Base-by-base conservation (phyloP, 2,797 vertebrate species). In the Furcifer pardalis region DNA sequence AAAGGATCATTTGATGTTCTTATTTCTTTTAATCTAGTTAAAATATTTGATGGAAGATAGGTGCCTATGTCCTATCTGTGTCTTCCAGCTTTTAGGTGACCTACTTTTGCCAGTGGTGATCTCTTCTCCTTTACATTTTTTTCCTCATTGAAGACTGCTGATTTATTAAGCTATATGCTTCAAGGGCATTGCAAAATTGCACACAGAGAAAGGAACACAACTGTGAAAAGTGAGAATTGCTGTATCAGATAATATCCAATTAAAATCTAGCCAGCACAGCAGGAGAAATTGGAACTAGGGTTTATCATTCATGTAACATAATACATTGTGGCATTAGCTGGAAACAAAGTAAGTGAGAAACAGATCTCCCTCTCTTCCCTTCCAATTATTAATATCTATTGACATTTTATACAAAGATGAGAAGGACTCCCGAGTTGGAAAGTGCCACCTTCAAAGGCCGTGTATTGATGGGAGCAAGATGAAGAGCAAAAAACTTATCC, bases 201-300 rank as follows among this genome's bases (percentile, higher is more conserved):
- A 1, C 85, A 89, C 84, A 89, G 91, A 92, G 91, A 86, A 92
- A 92, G 90, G 88, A 89, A 81, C 84, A 90, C 90, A 88, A 81
- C 89, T 84, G 88, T 93, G 88, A 90, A 93, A 86, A 92, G 92
- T 87, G 91, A 2, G 83, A 94, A 93, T 94, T 92, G 93, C 91
- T 89, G 86, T 85, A 92, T 92, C 92, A 90, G 91, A 90, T 93
- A 91, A 92, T 84, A 85, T 91, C 91, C 92, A 94, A 92, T 95
- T 94, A 94, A 93, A 94, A 91, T 84, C 87, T 87, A 92, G 93
- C 91, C 82, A 90, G 89, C 93, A 69, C 90, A 89, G 94, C 93
- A 84, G 91, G 93, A 86, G 85, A 90, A 91, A 90, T 77, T 86
- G 91, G 92, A 94, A 87, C 88, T 60, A 78, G 89, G 86, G 87